phyloP scores from a whole-genome alignment of 2,797 vertebrate genomes.

The Cichlasoma orientale region DNA sequence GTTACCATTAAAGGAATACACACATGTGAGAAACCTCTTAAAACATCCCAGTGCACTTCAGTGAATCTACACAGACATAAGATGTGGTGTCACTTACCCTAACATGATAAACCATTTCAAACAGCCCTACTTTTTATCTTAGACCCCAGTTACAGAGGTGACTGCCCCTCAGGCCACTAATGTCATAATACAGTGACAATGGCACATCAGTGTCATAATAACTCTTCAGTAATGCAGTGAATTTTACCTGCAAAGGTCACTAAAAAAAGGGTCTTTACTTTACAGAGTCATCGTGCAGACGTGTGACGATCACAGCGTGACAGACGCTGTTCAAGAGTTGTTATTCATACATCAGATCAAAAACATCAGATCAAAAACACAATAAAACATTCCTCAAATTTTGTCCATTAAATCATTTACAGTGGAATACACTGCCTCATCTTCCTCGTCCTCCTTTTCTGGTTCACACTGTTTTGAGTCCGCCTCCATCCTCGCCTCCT shows the following conservation, averaged over 20 bases:
- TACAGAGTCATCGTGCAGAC: background rate
- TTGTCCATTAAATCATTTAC: constrained; percentile 13
- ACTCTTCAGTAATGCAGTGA: no score
- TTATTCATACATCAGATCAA: background rate
- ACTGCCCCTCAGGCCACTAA: no score
- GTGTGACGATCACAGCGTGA: background rate
- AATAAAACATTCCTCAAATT: background rate
- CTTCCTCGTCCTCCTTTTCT: background rate
- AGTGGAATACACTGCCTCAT: constrained; percentile 19
- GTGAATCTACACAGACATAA: no score
- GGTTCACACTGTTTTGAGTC: background rate
- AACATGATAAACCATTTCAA: background rate
- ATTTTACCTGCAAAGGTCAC: background rate
- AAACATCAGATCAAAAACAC: background rate
- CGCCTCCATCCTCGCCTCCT: background rate
- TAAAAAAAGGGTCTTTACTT: background rate
- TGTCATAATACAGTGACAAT: no score
- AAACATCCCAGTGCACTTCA: no score
- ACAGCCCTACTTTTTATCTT: no score
- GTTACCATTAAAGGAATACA: no score
- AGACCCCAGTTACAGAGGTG: no score
- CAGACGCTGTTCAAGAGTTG: background rate
- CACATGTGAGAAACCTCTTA: no score
- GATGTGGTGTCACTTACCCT: background rate
- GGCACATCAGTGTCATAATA: no score